Evolutionary conservation across 2,888 invertebrate genomes (phyloP), one percentile per base, ranked within the genome.

Genomic region (Pristionchus exspectatus): DNA sequence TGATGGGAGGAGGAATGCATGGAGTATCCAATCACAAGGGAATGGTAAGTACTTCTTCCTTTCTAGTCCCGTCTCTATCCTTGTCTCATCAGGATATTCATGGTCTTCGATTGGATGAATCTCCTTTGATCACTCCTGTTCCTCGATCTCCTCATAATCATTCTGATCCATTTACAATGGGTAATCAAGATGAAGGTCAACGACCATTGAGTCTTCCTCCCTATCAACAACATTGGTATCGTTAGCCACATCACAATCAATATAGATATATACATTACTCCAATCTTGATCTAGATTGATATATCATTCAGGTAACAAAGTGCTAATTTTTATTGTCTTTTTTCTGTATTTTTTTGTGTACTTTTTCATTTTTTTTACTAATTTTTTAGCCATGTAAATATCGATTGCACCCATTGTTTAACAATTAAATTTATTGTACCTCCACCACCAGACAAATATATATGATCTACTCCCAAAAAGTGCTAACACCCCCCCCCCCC

Each of bases 151-250:
- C 90, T 18, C 90, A 90, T 21, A 88, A 88, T 88, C 56, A 88
- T 33, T 74, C 88, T 4, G 88, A 88, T 74, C 74, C 88, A 38
- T 88, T 88, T n/a, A 74, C 54, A 38, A 74, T 59, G 72, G 27
- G n/a, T n/a, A 44, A 81, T 66, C 24, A 12, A 44, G 77, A 90
- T 27, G 91, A 91, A 50, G 56, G 69, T 16, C 92, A 91, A 54
- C 72, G 92, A 30, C 92, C 92, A 24, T 90, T 91, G 91, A 92
- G 92, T 91, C 89, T 92, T 24, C 92, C 92, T 24, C 90, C 90
- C 44, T 91, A 92, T 81, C 89, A 77, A 16, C 72, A 72, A 1
- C 66, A 72, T 44, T 87, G 87, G 87, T 87, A n/a, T 50, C 44
- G 18, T 2, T 88, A 44, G 44, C 2, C 10, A 16, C 18, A 16